Conservation (phyloP, 2,888 invertebrate species). For the Notodonta dromedarius region DNA sequence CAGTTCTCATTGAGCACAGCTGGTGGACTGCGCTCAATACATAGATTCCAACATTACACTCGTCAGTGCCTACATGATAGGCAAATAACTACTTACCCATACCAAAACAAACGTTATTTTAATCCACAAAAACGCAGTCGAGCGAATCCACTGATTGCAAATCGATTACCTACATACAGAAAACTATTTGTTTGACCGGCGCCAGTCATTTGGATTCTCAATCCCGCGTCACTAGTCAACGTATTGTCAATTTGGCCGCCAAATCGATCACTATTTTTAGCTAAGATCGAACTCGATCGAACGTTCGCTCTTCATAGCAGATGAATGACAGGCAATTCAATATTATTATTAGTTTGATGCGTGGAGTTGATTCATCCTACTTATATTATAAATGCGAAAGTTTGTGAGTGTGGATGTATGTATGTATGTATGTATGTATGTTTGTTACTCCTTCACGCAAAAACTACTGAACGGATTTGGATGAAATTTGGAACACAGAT, state of each 20-base stretch:
- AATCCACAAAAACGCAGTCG: slow-evolving; percentile 1
- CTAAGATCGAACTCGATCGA: slow-evolving; percentile 38
- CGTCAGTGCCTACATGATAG: too few species aligned
- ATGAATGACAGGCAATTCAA: slow-evolving; percentile 30
- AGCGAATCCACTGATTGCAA: slow-evolving; percentile 20
- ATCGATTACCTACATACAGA: slow-evolving; percentile 15
- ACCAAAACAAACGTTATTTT: too few species aligned
- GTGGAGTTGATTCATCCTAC: slow-evolving; percentile 30
- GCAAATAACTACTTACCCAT: too few species aligned
- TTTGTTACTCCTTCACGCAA: too few species aligned
- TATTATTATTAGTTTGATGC: slow-evolving; percentile 29
- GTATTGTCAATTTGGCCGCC: slow-evolving; percentile 67
- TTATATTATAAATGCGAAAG: too few species aligned
- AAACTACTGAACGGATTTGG: too few species aligned
- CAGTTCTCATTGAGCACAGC: background rate
- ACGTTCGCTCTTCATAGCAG: slow-evolving; percentile 29
- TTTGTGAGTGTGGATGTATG: too few species aligned
- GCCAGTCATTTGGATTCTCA: slow-evolving; percentile 24
- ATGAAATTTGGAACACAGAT: too few species aligned
- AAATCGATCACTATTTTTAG: slow-evolving; percentile 79
- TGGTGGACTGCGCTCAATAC: background rate
- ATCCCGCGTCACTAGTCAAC: slow-evolving; percentile 44
- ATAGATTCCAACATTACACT: background rate
- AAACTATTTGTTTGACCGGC: slow-evolving; percentile 23
- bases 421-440: too few species aligned